Conservation (phyloP, 2,888 invertebrate genomes). For the Caenorhabditis parvicauda region DNA sequence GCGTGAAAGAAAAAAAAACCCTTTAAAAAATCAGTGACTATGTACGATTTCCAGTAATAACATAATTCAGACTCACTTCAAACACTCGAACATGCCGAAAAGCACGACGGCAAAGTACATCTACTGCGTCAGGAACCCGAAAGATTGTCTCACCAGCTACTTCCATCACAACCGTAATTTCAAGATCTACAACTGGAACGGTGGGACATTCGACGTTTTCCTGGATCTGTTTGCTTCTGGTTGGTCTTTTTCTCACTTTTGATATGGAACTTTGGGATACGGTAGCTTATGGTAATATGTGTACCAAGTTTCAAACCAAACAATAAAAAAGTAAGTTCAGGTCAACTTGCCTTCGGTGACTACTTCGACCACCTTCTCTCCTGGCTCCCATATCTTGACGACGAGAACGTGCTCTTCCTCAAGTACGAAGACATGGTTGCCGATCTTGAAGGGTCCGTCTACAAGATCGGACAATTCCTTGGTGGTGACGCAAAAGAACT, state of each 20-base stretch:
- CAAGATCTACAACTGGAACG: constrained; percentile 57
- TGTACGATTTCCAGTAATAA: too few species aligned
- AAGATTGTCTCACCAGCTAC: constrained; percentile 55
- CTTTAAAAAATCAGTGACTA: too few species aligned
- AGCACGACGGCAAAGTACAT: constrained; percentile 58
- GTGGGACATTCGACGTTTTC: constrained; percentile 54
- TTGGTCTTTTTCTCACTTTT: constrained; percentile 1
- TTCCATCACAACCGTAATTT: constrained; percentile 57
- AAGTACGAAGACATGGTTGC: constrained; percentile 58
- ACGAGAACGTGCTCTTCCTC: constrained; percentile 55
- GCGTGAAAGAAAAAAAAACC: too few species aligned
- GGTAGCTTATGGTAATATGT: background rate
- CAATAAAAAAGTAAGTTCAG: constrained; percentile 8
- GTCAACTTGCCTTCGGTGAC: constrained; percentile 56
- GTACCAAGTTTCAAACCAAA: background rate
- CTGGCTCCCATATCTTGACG: constrained; percentile 49
- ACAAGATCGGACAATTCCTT: constrained; percentile 54
- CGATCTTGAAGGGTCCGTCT: constrained; percentile 42
- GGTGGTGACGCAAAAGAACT: constrained; percentile 48
- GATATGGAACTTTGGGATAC: background rate
- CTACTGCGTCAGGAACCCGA: constrained; percentile 59
- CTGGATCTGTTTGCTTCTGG: constrained; percentile 53
- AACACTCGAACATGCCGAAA: constrained; percentile 52
- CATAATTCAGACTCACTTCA: constrained; percentile 47
- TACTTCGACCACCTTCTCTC: constrained; percentile 55